These are phyloP conservation scores for Epinephelus cyanopodus DNA, from an alignment of 2,113 vertebrate genomes.

Conservation along the genomic window DNA sequence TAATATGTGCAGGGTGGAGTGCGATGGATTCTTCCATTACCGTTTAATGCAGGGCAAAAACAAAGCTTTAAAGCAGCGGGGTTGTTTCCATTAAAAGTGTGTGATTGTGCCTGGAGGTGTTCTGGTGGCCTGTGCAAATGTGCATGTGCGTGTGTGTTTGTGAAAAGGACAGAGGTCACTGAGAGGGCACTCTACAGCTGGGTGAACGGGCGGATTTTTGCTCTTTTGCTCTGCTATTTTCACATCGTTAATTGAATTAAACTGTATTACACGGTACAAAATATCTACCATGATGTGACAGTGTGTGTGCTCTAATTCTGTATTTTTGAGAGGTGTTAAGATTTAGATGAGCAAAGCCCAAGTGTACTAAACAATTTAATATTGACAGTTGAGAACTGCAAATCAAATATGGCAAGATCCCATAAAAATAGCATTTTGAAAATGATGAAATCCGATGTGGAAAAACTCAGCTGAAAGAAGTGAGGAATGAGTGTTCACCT, in stretches of 20 bases:
- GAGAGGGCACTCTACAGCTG: conserved; percentile 10
- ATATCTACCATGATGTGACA: not conserved
- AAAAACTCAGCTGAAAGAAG: conserved; percentile 2
- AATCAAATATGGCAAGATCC: not conserved
- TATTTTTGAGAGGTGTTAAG: conserved; percentile 1
- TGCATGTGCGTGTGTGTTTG: conserved; percentile 2
- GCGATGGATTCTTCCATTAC: not conserved
- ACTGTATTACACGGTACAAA: not conserved
- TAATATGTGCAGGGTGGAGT: not conserved
- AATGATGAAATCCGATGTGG: not conserved
- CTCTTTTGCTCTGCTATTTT: not conserved
- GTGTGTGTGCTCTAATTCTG: not conserved
- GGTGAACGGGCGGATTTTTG: not conserved
- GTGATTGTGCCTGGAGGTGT: conserved; percentile 17
- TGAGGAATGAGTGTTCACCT: conserved; percentile 24
- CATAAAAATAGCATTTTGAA: conserved; percentile 25
- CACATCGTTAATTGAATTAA: not conserved
- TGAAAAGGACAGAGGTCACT: conserved; percentile 30
- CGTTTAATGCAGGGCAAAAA: not conserved
- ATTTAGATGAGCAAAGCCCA: not conserved
- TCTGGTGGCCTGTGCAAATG: not conserved
- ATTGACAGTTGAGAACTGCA: not conserved
- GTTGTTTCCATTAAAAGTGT: conserved; percentile 24
- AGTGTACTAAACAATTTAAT: not conserved
- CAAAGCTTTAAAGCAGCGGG: not conserved